Evolutionary conservation across 2,888 invertebrate genomes (phyloP).

Genomic region (Cephus pulcher): DNA sequence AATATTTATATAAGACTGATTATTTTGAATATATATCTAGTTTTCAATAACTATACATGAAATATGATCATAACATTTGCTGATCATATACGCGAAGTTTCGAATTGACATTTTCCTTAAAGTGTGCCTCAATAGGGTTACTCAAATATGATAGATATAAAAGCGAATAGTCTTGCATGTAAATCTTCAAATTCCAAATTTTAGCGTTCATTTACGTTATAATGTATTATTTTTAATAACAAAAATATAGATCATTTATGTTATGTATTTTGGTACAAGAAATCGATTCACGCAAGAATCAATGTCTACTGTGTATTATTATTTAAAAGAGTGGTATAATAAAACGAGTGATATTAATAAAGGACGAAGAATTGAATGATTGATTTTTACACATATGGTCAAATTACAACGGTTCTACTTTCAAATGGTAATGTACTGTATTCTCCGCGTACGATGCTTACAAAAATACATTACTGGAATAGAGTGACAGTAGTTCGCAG

Average conservation of each 20-base stretch:
- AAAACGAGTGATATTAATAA: constrained; percentile 27
- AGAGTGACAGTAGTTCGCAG: not conserved
- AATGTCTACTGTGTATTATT: not conserved
- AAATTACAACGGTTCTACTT: not conserved
- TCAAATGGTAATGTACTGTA: not conserved
- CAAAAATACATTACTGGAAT: not conserved
- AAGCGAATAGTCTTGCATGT: not conserved
- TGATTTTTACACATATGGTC: not conserved
- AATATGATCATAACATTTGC: not conserved
- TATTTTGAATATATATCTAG: not conserved
- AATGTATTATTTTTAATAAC: not conserved
- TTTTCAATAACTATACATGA: not conserved
- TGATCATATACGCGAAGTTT: not conserved
- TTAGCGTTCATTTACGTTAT: not conserved
- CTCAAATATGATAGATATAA: not conserved
- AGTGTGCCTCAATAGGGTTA: not conserved
- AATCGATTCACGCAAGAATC: not conserved
- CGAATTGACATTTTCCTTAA: not conserved
- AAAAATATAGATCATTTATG: not conserved
- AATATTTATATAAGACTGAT: not conserved
- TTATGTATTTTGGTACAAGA: not conserved
- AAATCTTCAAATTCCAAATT: not conserved
- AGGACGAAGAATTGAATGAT: not conserved
- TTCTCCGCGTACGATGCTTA: not conserved
- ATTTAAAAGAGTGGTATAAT: constrained; percentile 14